Base-by-base conservation (phyloP, 2,113 vertebrate genomes). In the Limnothrissa miodon region DNA sequence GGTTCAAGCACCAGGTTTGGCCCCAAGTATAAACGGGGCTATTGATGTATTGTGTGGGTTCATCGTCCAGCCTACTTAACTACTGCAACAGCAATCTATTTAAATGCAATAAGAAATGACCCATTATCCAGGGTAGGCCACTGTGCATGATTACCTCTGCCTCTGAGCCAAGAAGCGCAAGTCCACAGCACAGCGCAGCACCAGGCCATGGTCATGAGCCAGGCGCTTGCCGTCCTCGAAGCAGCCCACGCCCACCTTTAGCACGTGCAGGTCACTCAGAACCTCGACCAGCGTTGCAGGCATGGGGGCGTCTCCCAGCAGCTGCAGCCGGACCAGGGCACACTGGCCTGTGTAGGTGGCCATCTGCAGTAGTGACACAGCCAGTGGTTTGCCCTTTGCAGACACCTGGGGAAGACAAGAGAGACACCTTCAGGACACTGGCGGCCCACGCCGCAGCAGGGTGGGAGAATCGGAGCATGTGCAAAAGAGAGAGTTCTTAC, bases 181-280 rank as follows among this genome's bases (percentile, higher is more conserved):
- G 88, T 99, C 97, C 74, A 99, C 86, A 0, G 91, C 96, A 1
- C 97, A 96, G n/a, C 91, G 90, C 45, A 99, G 93, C 1, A 93
- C 17, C 83, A 99, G 88, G 13, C 95, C 94, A 6, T 97, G 97
- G 90, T 98, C 97, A 5, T 94, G 93, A 4, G 95, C 90, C 79
- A 99, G 91, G 0, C 95, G 97, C 87, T 92, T 96, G 81, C 96
- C 96, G 39, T 99, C 98, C 90, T 99, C 98, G 48, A 95, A 96
- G 90, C 96, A 98, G 4, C 97, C 97, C 9, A 99, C 97, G 1
- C 98, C 98, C 0, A 98, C 97, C 89, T 99, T 99, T 70, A 99
- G 87, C 39, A 99, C 85, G 66, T 81, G 86, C 0, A 91, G 88
- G 87, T 98, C 94, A 80, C 93, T 90, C 81, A 99, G 93, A 44